A percentile compares a stretch with the other conserved stretches of the same genome.
Conservation (phyloP, 2,888 invertebrate species). For the Drosophila anceps region DNA sequence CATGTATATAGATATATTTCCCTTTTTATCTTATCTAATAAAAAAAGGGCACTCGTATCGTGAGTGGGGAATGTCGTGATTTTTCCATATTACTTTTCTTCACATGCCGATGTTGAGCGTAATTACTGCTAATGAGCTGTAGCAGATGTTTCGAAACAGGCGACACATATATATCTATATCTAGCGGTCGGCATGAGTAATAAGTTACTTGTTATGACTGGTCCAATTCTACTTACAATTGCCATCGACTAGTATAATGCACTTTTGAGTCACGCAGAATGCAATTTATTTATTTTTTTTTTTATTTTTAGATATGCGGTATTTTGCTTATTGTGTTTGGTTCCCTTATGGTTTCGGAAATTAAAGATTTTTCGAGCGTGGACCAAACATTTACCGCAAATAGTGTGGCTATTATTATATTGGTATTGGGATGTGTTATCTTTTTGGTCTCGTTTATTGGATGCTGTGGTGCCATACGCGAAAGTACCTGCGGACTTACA, state of each 20-base stretch:
- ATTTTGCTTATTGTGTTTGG: slow-evolving; percentile 89
- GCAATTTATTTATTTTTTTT: slow-evolving; percentile 3
- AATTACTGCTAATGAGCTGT: slow-evolving; percentile 58
- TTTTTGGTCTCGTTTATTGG: slow-evolving; percentile 95
- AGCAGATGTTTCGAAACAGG: slow-evolving; percentile 44
- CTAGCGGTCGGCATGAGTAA: slow-evolving; percentile 52
- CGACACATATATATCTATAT: slow-evolving; percentile 8
- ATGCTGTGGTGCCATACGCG: slow-evolving; percentile 95
- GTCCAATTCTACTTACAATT: slow-evolving; percentile 6
- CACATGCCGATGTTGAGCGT: slow-evolving; percentile 44
- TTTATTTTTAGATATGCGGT: slow-evolving; percentile 88
- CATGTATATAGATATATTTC: slow-evolving; percentile 10
- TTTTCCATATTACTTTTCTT: slow-evolving; percentile 28
- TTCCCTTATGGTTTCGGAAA: slow-evolving; percentile 88
- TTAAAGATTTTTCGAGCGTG: slow-evolving; percentile 86
- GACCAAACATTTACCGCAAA: slow-evolving; percentile 86
- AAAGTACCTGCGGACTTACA: slow-evolving; percentile 93
- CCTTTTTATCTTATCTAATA: slow-evolving; percentile 64
- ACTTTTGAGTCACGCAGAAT: not conserved
- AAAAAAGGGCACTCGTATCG: slow-evolving; percentile 35
- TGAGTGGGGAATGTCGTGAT: slow-evolving; percentile 31
- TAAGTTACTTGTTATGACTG: slow-evolving; percentile 25
- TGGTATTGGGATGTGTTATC: slow-evolving; percentile 89
- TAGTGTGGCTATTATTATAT: slow-evolving; percentile 88
- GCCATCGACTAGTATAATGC: not conserved